These are phyloP conservation scores for Dasypus novemcinctus DNA, from an alignment of 2,113 vertebrate genomes.

Conservation along the genomic window DNA sequence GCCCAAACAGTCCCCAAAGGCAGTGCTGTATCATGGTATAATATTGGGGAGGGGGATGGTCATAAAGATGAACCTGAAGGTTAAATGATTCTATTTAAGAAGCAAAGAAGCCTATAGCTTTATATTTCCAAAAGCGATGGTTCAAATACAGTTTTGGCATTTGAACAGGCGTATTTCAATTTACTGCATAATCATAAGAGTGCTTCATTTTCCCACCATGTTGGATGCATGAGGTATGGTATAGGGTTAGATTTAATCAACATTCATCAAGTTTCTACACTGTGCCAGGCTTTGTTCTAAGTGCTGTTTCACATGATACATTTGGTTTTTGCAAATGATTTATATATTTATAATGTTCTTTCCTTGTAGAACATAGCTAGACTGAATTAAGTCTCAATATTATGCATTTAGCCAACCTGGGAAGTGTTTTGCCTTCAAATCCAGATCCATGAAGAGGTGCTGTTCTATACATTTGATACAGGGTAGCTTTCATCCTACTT, in stretches of 20 bases:
- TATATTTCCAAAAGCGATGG: background rate
- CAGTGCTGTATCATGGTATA: background rate
- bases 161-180: background rate
- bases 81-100: background rate
- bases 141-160: background rate
- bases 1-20: background rate
- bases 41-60: background rate
- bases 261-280: background rate
- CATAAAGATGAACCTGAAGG: background rate
- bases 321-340: background rate
- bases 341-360: background rate
- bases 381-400: background rate
- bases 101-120: background rate
- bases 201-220: background rate
- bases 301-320: background rate
- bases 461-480: background rate
- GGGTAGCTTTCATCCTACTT: background rate
- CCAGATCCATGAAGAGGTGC: background rate
- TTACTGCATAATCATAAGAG: background rate
- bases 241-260: background rate
- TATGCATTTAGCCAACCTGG: background rate
- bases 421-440: background rate
- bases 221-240: background rate
- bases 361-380: background rate
- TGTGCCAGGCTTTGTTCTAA: background rate